phyloP scores from a whole-genome alignment of 2,113 vertebrate species.

The Romanogobio albipinnatus region DNA sequence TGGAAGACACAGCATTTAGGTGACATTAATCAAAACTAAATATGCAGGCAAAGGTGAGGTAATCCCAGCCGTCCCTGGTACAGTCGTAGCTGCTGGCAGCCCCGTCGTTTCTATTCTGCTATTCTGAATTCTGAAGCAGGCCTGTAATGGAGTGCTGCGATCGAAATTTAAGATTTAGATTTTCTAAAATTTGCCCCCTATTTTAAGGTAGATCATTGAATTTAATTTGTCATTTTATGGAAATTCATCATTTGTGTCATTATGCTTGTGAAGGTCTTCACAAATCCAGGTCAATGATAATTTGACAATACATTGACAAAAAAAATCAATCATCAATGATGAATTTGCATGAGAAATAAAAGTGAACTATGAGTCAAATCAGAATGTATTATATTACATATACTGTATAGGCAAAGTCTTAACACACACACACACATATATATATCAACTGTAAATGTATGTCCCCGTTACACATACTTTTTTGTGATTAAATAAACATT shows the following conservation, averaged over 20 bases:
- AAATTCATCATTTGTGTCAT: not conserved
- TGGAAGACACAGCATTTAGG: conserved; percentile 82
- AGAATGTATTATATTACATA: not conserved
- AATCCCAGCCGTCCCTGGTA: conserved; percentile 77
- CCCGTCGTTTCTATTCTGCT: conserved; percentile 60
- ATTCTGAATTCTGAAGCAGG: conserved; percentile 21
- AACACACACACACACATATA: too few species aligned
- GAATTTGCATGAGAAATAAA: not conserved
- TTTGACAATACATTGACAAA: not conserved
- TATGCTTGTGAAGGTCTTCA: not conserved
- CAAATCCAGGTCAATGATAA: not conserved
- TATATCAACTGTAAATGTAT: too few species aligned
- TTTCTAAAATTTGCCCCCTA: not conserved
- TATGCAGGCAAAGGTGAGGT: conserved; percentile 83
- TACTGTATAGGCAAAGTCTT: not conserved
- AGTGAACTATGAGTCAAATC: not conserved
- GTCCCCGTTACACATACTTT: too few species aligned
- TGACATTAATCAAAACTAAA: conserved; percentile 85
- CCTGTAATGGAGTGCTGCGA: not conserved
- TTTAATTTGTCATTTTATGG: not conserved
- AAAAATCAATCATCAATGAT: not conserved
- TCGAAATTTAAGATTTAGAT: not conserved
- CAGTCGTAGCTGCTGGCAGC: conserved; percentile 71
- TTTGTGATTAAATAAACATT: too few species aligned
- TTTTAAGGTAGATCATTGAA: not conserved